Percentiles rank a stretch among this genome's conserved stretches.
Conservation (phyloP, 2,797 vertebrate genomes). For the Columba guinea region DNA sequence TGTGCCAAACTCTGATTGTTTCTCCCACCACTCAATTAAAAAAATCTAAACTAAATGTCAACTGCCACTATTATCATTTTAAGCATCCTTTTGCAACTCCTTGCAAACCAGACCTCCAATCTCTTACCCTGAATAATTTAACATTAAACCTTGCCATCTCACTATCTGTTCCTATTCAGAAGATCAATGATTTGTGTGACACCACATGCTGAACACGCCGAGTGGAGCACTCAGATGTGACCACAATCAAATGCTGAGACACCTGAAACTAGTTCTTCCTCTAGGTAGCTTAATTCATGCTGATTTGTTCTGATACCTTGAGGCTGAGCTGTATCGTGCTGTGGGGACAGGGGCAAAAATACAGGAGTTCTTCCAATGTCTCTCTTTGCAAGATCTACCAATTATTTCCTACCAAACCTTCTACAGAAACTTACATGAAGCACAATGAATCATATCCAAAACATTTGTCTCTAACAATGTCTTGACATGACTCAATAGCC, state of each 20-base stretch:
- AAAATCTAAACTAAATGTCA: background rate
- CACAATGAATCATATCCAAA: slow-evolving; percentile 1
- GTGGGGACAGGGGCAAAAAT: background rate
- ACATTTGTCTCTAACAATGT: slow-evolving; percentile 17
- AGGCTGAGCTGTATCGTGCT: background rate
- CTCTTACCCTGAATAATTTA: slow-evolving; percentile 16
- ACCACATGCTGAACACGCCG: background rate
- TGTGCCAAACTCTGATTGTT: background rate
- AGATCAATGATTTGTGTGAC: background rate
- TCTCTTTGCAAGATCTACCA: background rate
- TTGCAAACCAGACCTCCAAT: background rate
- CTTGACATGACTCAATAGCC: slow-evolving; percentile 33
- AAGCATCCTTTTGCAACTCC: background rate
- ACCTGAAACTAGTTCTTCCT: background rate
- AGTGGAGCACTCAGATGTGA: background rate
- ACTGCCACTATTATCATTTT: background rate
- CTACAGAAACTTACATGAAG: background rate
- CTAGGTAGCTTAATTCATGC: background rate
- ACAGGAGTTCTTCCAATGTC: background rate
- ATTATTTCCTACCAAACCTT: background rate
- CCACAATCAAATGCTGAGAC: background rate
- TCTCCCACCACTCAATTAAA: background rate
- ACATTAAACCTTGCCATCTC: background rate
- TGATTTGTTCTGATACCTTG: background rate
- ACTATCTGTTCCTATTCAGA: background rate